phyloP scores from a whole-genome alignment of 2,797 vertebrate species.

The Chromis chromis region DNA sequence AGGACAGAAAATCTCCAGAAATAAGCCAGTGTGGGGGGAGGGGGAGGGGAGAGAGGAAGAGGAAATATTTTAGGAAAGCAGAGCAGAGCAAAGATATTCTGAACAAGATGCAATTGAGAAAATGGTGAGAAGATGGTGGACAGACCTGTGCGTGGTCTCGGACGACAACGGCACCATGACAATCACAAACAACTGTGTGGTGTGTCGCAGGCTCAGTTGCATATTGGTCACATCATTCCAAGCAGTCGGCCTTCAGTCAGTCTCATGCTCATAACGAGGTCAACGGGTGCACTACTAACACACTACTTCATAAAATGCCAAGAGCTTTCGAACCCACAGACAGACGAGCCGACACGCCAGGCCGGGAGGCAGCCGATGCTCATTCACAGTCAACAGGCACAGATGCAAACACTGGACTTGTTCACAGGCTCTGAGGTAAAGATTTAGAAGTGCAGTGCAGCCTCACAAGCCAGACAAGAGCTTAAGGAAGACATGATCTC shows the following conservation, averaged over 20 bases:
- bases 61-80: conserved; percentile 91
- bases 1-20: conserved; percentile 73
- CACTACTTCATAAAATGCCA: conserved; percentile 45
- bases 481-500: conserved; percentile 15
- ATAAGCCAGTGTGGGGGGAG: conserved; percentile 76
- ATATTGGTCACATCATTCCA: conserved; percentile 72
- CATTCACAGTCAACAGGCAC: conserved; percentile 59
- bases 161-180: conserved; percentile 67
- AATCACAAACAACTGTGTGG: conserved; percentile 68
- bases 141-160: conserved; percentile 78
- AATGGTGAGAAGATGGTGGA: conserved; percentile 77
- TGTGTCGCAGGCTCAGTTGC: conserved; percentile 69
- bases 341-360: conserved; percentile 40
- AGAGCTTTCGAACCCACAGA: conserved; percentile 51
- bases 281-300: conserved; percentile 60
- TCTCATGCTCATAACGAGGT: conserved; percentile 73
- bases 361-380: conserved; percentile 57
- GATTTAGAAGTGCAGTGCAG: background rate
- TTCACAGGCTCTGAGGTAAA: conserved; percentile 28
- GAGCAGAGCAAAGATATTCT: conserved; percentile 91
- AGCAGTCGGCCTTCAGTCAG: conserved; percentile 63
- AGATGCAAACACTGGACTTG: conserved; percentile 38
- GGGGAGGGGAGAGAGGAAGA: conserved; percentile 77
- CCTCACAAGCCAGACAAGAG: conserved; percentile 29
- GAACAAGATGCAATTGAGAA: conserved; percentile 87